Percentiles rank a stretch among this genome's conserved stretches.
phyloP scores from a whole-genome alignment of 1,140 invertebrate genomes.

The Adelges cooleyi region DNA sequence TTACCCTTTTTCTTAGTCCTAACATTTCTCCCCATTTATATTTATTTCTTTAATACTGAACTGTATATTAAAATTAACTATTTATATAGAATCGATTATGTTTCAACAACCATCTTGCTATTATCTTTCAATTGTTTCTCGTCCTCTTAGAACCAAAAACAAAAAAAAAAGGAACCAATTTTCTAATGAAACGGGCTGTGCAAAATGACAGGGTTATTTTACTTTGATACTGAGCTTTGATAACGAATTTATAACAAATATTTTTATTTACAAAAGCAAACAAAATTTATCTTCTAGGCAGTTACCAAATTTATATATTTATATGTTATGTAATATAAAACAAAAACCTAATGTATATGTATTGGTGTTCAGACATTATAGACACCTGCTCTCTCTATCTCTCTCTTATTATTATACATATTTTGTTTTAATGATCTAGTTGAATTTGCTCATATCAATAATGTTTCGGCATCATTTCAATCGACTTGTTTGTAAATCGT shows the following conservation, averaged over 20 bases:
- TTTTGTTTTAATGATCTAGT: slow-evolving; percentile 29
- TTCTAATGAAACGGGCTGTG: slow-evolving; percentile 18
- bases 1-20: not conserved
- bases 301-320: slow-evolving; percentile 10
- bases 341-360: not conserved
- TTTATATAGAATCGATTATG: not conserved
- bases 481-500: slow-evolving; percentile 17
- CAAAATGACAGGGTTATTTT: slow-evolving; percentile 23
- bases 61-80: slow-evolving; percentile 3
- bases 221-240: not conserved
- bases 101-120: not conserved
- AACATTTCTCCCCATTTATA: not conserved
- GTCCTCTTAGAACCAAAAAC: not conserved
- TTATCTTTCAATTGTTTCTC: not conserved
- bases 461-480: slow-evolving; percentile 26
- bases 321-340: not conserved
- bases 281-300: slow-evolving; percentile 11
- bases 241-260: slow-evolving; percentile 4
- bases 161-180: slow-evolving; percentile 4
- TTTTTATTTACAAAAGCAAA: not conserved
- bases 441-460: slow-evolving; percentile 28
- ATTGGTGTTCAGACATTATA: slow-evolving; percentile 1
- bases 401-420: slow-evolving; percentile 24
- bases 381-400: slow-evolving; percentile 22
- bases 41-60: slow-evolving; percentile 8